A percentile compares a stretch with the other conserved stretches of the same genome.
Evolutionary conservation across 2,888 invertebrate species (phyloP).

Genomic region (Eurytoma californica): DNA sequence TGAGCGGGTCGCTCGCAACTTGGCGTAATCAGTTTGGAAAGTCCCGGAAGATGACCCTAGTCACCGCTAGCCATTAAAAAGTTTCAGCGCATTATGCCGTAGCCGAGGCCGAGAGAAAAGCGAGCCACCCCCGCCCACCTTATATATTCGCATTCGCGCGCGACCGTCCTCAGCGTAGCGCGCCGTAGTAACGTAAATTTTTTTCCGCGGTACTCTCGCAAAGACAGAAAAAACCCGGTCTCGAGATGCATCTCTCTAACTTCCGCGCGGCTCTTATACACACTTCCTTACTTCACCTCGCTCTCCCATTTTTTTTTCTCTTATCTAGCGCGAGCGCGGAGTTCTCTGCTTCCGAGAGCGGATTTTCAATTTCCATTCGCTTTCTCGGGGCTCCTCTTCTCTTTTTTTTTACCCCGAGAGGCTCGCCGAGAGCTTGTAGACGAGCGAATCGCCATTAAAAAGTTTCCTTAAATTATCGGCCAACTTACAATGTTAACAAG

Average conservation of each 20-base stretch:
- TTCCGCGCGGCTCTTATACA: background rate
- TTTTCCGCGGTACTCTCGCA: constrained; percentile 24
- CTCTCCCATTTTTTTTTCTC: background rate
- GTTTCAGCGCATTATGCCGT: constrained; percentile 31
- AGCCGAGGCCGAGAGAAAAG: background rate
- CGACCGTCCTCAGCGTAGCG: constrained; percentile 30
- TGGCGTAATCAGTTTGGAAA: constrained; percentile 44
- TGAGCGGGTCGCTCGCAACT: constrained; percentile 24
- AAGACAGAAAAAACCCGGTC: constrained; percentile 29
- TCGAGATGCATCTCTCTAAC: constrained; percentile 42
- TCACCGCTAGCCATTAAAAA: constrained; percentile 40
- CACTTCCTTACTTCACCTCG: background rate
- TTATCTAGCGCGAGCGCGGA: background rate
- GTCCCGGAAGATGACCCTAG: constrained; percentile 38
- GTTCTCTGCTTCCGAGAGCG: background rate
- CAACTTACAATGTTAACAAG: constrained; percentile 51
- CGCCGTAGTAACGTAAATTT: constrained; percentile 4
- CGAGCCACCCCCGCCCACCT: background rate
- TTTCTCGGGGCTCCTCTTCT: constrained; percentile 5
- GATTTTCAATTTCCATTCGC: constrained; percentile 54
- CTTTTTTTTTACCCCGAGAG: background rate
- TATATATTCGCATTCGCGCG: constrained; percentile 40
- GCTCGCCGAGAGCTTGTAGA: constrained; percentile 34
- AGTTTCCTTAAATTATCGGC: constrained; percentile 56
- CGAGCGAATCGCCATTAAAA: constrained; percentile 57